Conservation (phyloP, 2,797 vertebrate species). For the Tolypeutes matacus region DNA sequence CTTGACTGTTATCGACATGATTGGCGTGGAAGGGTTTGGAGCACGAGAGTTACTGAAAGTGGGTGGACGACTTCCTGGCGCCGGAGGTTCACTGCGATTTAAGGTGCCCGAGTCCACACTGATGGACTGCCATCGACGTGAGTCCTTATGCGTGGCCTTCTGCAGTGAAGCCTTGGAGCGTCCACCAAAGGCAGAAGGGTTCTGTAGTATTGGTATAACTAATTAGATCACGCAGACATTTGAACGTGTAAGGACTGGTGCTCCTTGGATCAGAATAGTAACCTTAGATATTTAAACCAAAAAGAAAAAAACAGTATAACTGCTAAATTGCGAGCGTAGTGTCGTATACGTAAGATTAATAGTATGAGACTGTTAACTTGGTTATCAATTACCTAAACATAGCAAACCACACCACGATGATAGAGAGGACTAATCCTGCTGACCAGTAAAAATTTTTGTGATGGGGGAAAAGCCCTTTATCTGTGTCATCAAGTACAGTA, state of each 20-base stretch:
- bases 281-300: neutral
- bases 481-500: accelerated
- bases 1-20: constrained; percentile 95
- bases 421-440: neutral
- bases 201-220: neutral
- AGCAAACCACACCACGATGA: neutral
- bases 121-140: constrained; percentile 97
- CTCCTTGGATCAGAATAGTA: neutral
- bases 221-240: neutral
- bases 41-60: constrained; percentile 96
- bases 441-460: neutral
- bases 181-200: neutral
- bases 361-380: neutral
- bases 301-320: neutral
- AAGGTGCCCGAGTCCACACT: constrained; percentile 98
- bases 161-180: neutral
- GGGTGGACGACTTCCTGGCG: constrained; percentile 95
- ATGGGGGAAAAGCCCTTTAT: accelerated
- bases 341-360: neutral
- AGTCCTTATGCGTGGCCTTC: constrained; percentile 81
- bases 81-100: constrained; percentile 95
- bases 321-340: neutral
- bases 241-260: neutral
- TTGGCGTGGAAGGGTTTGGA: constrained; percentile 95
- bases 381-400: neutral